A percentile compares a stretch with the other conserved stretches of the same genome.
These are phyloP conservation scores for Microctonus aethiopoides DNA, from an alignment of 2,888 invertebrate genomes.

Conservation along the genomic window DNA sequence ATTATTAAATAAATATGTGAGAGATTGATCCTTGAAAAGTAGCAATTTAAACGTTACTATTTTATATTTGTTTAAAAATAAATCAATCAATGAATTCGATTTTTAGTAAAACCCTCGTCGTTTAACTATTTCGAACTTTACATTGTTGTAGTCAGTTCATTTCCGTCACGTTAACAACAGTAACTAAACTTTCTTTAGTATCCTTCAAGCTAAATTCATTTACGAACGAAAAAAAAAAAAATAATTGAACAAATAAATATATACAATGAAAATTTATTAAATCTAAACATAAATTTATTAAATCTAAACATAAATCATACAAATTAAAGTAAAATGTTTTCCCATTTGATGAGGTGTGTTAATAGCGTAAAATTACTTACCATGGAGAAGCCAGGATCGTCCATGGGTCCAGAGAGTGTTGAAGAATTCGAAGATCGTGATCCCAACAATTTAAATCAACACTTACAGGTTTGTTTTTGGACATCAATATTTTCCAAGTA, in stretches of 20 bases:
- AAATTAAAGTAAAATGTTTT: constrained; percentile 48
- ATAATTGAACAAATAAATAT: no score
- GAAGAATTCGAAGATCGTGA: constrained; percentile 76
- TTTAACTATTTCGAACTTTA: constrained; percentile 22
- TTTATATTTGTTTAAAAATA: constrained; percentile 25
- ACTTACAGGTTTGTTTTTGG: constrained; percentile 73
- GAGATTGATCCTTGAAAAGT: constrained; percentile 17
- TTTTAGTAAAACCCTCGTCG: constrained; percentile 28
- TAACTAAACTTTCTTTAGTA: neutral
- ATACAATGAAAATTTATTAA: no score
- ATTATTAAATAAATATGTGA: neutral
- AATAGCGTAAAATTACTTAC: constrained; percentile 53
- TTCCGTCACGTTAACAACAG: constrained; percentile 8
- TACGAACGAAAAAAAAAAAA: constrained; percentile 10
- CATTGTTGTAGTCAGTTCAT: constrained; percentile 39
- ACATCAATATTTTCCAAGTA: neutral
- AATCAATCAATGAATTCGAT: constrained; percentile 43
- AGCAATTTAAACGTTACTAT: constrained; percentile 23
- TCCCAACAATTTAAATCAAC: constrained; percentile 77
- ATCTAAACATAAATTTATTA: no score
- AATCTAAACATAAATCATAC: no score
- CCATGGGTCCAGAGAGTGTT: constrained; percentile 64
- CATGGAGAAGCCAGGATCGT: constrained; percentile 62
- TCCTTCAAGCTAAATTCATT: neutral
- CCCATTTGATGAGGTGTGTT: constrained; percentile 44